Evolutionary conservation across 2,888 invertebrate species (phyloP).

Genomic region (Gnatocerus cornutus): DNA sequence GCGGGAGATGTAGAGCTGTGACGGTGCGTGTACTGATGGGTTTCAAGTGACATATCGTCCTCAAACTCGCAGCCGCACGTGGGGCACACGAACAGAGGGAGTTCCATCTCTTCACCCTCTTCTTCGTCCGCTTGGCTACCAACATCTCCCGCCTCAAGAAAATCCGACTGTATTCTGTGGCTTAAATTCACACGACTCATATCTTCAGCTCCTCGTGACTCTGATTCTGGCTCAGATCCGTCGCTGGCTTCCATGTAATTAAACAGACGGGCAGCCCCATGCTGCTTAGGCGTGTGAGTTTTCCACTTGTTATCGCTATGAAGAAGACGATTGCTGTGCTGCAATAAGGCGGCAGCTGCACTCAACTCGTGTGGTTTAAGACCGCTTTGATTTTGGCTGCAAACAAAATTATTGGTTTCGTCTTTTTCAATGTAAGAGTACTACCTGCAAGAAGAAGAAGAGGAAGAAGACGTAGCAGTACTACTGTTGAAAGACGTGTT

Average conservation of each 20-base stretch:
- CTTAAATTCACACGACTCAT: conserved; percentile 66
- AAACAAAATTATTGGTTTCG: conserved; percentile 4
- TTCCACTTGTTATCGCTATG: conserved; percentile 66
- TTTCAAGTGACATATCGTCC: conserved; percentile 72
- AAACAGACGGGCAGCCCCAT: conserved; percentile 81
- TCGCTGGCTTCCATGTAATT: conserved; percentile 84
- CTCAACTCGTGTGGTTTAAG: conserved; percentile 64
- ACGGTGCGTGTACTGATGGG: conserved; percentile 71
- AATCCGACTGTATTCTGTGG: conserved; percentile 73
- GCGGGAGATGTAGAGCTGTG: conserved; percentile 72
- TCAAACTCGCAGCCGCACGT: conserved; percentile 74
- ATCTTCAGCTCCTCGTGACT: conserved; percentile 69
- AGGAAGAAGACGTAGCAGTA: conserved; percentile 28
- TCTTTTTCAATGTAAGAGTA: background rate
- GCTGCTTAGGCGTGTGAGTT: conserved; percentile 69
- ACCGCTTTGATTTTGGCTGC: conserved; percentile 55
- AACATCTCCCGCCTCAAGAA: conserved; percentile 78
- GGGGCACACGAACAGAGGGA: conserved; percentile 72
- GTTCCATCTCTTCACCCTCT: conserved; percentile 69
- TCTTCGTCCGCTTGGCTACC: conserved; percentile 67
- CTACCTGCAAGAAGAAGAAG: conserved; percentile 66
- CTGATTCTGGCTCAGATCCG: conserved; percentile 77
- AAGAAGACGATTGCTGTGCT: conserved; percentile 67
- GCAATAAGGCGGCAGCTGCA: conserved; percentile 65
- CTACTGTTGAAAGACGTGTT: conserved; percentile 63